phyloP scores from a whole-genome alignment of 2,113 vertebrate species.

The Leptodactylus fuscus region DNA sequence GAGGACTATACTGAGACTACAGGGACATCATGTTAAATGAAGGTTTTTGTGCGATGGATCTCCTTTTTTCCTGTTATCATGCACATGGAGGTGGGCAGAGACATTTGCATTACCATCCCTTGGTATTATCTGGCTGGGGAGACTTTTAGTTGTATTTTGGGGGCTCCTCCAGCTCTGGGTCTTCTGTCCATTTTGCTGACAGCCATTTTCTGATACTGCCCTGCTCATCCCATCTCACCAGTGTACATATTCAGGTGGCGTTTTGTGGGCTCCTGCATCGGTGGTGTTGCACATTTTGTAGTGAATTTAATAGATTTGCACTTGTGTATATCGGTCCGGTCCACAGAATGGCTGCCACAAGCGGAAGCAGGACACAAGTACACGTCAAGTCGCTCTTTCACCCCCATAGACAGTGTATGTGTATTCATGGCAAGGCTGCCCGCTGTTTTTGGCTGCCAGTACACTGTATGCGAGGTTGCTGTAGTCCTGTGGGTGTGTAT shows the following conservation, averaged over 20 bases:
- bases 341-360: background rate
- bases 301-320: slow-evolving; percentile 20
- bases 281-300: background rate
- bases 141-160: slow-evolving; percentile 49
- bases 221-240: background rate
- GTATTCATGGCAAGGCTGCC: background rate
- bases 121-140: slow-evolving; percentile 9
- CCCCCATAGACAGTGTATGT: background rate
- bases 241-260: background rate
- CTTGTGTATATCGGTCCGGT: background rate
- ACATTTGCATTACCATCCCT: slow-evolving; percentile 5
- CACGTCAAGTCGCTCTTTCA: background rate
- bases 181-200: background rate
- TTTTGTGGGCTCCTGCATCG: background rate
- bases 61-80: slow-evolving; percentile 19
- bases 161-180: background rate
- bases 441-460: background rate
- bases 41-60: slow-evolving; percentile 21
- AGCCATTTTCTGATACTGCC: background rate
- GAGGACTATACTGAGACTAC: background rate
- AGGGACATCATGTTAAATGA: background rate
- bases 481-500: background rate
- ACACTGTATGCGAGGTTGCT: background rate
- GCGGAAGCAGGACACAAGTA: background rate
- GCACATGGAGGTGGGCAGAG: slow-evolving; percentile 1